Evolutionary conservation across 2,113 vertebrate genomes (phyloP), one percentile per base, ranked within the genome.

Genomic region (Oenanthe oenanthe): DNA sequence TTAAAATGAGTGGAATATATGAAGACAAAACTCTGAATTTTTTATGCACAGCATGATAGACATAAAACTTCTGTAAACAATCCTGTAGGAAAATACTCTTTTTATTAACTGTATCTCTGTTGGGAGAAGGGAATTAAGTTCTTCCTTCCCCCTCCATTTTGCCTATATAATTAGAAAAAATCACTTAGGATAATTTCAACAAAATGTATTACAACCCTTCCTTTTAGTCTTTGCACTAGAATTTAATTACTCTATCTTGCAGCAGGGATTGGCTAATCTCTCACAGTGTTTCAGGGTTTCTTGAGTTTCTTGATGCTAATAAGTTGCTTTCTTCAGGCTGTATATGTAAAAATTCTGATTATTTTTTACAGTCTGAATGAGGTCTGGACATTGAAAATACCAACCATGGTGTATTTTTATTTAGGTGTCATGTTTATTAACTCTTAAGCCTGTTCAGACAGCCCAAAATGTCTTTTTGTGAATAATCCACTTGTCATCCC

Each of bases 141-240:
- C 4, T 8, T 5, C 10, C 4, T 12, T 2, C 7, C 8, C 2
- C 2, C 6, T 3, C 2, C 2, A 4, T 56, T 76, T 77, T 82
- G 17, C 8, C 8, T 36, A 4, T 70, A 7, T 61, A 68, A 51
- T 85, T 47, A 45, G 17, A 20, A 68, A 80, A 85, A 90, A 68
- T 28, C 5, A 40, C 7, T n/a, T 50, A 24, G 24, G 5, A 51
- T 12, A 40, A 4, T 58, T 79, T 10, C 21, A 73, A 7, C 4
- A 58, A 12, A 48, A 47, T 16, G 1, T 45, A 10, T n/a, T 87
- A 54, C 5, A 53, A 10, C 11, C 3, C 6, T 72, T 85, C 18
- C 20, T 67, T 80, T 92, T 54, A n/a, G 10, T n/a, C 2, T 1
- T 29, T 80, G 19, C 4, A 19, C 26, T 38, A 51, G 22, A 60